Conservation (phyloP, 2,797 vertebrate species). For the Ceyx erithaca region DNA sequence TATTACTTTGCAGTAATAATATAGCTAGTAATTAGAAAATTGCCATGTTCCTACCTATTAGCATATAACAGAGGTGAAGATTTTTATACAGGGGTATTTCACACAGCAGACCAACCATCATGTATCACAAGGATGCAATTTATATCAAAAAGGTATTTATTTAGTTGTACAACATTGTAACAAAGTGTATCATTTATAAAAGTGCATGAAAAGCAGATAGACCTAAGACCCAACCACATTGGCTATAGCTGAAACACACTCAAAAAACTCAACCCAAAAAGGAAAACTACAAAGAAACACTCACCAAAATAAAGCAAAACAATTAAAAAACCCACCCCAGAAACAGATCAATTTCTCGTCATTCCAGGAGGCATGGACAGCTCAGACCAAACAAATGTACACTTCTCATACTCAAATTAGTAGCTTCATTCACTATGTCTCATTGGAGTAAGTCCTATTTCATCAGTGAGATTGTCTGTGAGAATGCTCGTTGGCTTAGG, state of each 20-base stretch:
- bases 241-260: not conserved
- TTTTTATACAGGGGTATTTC: not conserved
- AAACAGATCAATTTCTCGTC: fast-evolving
- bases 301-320: not conserved
- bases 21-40: not conserved
- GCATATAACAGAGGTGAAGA: not conserved
- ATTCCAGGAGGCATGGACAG: not conserved
- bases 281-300: not conserved
- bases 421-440: not conserved
- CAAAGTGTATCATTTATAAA: not conserved
- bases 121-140: not conserved
- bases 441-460: not conserved
- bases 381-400: not conserved
- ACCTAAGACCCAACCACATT: not conserved
- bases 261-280: not conserved
- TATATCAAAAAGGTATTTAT: not conserved
- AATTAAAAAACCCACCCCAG: too few species aligned
- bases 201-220: not conserved
- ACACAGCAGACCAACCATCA: not conserved
- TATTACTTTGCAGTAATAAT: not conserved
- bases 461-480: fast-evolving
- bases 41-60: not conserved
- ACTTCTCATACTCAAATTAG: not conserved
- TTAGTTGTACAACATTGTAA: not conserved
- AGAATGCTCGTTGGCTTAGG: not conserved